A percentile compares a stretch with the other conserved stretches of the same genome.
These are phyloP conservation scores for Podarcis cretensis DNA, from an alignment of 2,113 vertebrate species.

Conservation along the genomic window DNA sequence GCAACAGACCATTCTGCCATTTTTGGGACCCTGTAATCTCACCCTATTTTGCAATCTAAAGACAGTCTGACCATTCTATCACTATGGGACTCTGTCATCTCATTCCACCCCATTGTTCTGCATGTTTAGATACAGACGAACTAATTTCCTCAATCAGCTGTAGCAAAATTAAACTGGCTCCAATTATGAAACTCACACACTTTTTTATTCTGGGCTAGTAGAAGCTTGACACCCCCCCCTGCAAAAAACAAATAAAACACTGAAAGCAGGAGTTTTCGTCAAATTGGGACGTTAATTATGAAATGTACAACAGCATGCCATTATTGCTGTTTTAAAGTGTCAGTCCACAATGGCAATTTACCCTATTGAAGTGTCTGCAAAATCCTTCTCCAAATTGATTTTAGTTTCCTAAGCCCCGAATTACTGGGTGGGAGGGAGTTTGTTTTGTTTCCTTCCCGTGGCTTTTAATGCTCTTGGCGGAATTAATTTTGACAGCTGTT, in stretches of 20 bases:
- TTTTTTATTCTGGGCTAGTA: neutral
- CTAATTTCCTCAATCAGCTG: neutral
- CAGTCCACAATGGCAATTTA: neutral
- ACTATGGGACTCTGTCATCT: neutral
- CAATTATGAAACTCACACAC: neutral
- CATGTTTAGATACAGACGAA: no score
- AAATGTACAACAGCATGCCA: neutral
- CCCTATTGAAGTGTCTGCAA: neutral
- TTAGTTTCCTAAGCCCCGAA: neutral
- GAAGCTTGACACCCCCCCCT: no score
- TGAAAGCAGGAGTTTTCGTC: neutral
- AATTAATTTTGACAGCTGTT: conserved; percentile 29
- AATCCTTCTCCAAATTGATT: conserved; percentile 4
- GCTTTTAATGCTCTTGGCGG: neutral
- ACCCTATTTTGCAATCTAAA: no score
- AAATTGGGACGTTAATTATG: neutral
- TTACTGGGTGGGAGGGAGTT: neutral
- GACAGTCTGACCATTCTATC: no score
- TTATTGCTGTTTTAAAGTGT: neutral
- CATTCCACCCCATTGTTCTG: neutral
- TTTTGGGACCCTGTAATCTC: no score
- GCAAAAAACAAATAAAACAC: neutral
- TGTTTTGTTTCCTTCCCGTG: neutral
- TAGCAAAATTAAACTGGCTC: neutral
- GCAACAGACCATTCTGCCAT: no score